Evolutionary conservation across 64 coral and sea anemone species (phyloP), one percentile per base, ranked within the genome.

Genomic region (Montipora cactus): DNA sequence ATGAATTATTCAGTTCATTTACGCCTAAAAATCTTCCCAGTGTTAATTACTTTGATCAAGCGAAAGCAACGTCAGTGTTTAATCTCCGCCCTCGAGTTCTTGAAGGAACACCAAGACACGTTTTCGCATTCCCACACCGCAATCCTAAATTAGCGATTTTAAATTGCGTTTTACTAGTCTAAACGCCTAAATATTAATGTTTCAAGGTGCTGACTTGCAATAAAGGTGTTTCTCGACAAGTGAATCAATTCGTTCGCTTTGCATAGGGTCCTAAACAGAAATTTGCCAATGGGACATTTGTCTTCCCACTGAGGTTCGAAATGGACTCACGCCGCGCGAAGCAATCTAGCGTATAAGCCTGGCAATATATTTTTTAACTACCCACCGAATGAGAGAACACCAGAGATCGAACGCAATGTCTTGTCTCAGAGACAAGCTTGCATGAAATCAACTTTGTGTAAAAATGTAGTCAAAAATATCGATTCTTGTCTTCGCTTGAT

Each of bases 1-100:
- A 93, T 88, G 92, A 80, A 93, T 93, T 88, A 93, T 93, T 93
- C 74, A 93, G 49, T 71, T 93, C 74, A 80, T 93, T 93, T 88
- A 80, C 92, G 61, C 84, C 77, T 89, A 66, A 62, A 69, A 88
- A 88, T 93, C 67, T 45, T n/a, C 47, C 75, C 28, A 73, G 75
- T 93, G 84, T 88, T 88, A 80, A 93, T 93, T 79, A 81, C 76
- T 78, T 88, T 88, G 82, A n/a, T 45, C 82, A 86, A 51, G 62
- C 82, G 82, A 71, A 64, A 50, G 16, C 44, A 46, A 86, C 66
- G 68, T 57, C 53, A 57, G 53, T 47, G 45, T 8, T 47, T 9
- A 22, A 71, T 25, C 82, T 86, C 66, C 82, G 82, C 82, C 82
- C 68, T 72, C 64, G 62, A 72, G 61, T 46, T 37, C 66, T 50